Conservation (phyloP, 2,797 vertebrate species). For the Carcharodon carcharias region DNA sequence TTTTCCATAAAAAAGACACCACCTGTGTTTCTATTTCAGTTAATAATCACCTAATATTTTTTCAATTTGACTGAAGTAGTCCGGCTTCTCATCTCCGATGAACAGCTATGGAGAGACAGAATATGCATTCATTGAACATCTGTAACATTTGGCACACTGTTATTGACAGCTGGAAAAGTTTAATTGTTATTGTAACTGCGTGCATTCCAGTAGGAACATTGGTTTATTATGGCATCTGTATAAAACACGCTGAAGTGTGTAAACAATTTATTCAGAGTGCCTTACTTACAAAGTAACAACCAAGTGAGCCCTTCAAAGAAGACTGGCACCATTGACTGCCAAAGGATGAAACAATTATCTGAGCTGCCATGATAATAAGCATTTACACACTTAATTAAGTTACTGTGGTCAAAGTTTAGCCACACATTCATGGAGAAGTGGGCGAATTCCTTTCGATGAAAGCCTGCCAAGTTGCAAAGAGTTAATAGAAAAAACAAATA, state of each 20-base stretch:
- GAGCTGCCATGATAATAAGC: background rate
- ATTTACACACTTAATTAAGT: background rate
- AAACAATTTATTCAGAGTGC: background rate
- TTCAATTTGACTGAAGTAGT: background rate
- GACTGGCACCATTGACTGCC: background rate
- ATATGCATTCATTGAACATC: background rate
- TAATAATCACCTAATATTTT: background rate
- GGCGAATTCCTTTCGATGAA: background rate
- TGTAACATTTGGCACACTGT: background rate
- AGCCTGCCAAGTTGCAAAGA: background rate
- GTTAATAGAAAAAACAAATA: background rate
- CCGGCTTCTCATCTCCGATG: background rate
- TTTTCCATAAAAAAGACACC: background rate
- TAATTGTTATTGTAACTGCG: background rate
- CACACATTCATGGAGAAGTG: background rate
- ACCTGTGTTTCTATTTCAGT: background rate
- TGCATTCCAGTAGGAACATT: background rate
- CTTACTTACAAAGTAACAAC: background rate
- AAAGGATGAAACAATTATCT: background rate
- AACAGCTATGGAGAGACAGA: background rate
- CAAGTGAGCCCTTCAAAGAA: background rate
- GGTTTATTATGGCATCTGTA: background rate
- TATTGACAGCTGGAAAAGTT: conserved; percentile 8
- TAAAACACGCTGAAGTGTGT: background rate
- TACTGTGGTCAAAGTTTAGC: background rate